Base-by-base conservation (phyloP, 2,113 vertebrate species). In the Ptilorrhoa leucosticta region DNA sequence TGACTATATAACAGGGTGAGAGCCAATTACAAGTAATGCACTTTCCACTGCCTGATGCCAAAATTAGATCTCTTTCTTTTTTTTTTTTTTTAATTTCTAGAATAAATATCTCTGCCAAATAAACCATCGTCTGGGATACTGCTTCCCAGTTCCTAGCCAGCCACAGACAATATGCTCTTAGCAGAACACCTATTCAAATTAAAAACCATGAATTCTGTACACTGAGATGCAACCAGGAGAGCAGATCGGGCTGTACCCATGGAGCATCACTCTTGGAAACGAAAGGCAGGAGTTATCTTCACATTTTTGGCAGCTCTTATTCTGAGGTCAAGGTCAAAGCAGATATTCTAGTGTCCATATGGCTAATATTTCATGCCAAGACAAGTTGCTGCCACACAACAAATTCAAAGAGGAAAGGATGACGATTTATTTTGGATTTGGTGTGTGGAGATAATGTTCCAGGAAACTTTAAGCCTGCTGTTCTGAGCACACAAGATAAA, bases 321-420 rank as follows among this genome's bases (percentile, higher is more conserved):
- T 77, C 85, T 56, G 71, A 96, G 96, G 94, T 95, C 94, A 97
- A 96, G 94, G 96, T 97, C 96, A 96, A 96, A 96, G 79, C 71
- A 51, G 87, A 94, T 78, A 90, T 92, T 71, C 88, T 66, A 53
- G 72, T 19, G 64, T 90, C 93, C 93, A 96, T 95, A 96, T 97
- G 96, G 92, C 83, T 83, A 83, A 89, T 68, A 93, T 56, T 94
- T 86, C 85, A 81, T 92, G 96, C 94, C 96, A 97, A 96, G 87
- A 71, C 64, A 86, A 96, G 84, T 88, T 90, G 87, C 47, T 96
- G 82, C 94, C 88, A 93, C 63, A 58, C 45, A 94, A 94, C 71
- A 88, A 93, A 96, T 83, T 85, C 78, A 86, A 92, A 95, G 84
- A 81, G 68, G 85, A 92, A 90, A 35, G 51, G 48, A 89, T 90